Evolutionary conservation across 1,140 invertebrate genomes (phyloP), one percentile per base, ranked within the genome.

Genomic region (Sinella curviseta): DNA sequence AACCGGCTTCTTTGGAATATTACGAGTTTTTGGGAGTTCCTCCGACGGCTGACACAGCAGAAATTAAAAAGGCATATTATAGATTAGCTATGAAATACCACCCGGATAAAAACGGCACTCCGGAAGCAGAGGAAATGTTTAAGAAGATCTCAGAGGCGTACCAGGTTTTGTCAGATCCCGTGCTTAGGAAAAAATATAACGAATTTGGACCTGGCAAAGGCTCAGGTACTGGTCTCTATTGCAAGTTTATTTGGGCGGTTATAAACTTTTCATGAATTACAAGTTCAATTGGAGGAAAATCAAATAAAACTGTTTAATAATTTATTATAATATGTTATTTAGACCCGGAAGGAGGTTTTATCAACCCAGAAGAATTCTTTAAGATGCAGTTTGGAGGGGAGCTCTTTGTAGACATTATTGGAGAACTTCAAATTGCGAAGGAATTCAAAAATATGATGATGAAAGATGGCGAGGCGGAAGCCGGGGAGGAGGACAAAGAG

Each of bases 61-160:
- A 89, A 65, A 89, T 89, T 65, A 89, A 89, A 83, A 88, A 88
- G 76, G 87, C 88, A 24, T 89, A 89, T 83, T 89, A 89, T 82
- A 80, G 86, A 84, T 85, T 88, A 82, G 84, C 84, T 0, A 82
- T 82, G 82, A 78, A 85, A 36, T 84, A 78, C 78, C 84, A 85
- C 83, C 84, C 84, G 24, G 84, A 85, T 73, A 84, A 85, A 60
- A 85, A 84, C 35, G 78, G 83, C 1, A 83, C 81, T 1, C 73
- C 60, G 3, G 84, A 86, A 24, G 82, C 84, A 2, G 83, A 84
- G 65, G 80, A 82, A 35, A 81, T 81, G 78, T 85, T 85, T 77
- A 81, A 84, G 73, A 80, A 83, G 77, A 82, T 85, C 17, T 79
- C 81, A 30, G 80, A 80, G 74, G 86, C 86, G 0, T 87, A 87